Conservation (phyloP, 2,888 invertebrate genomes). For the Cylloceria caligata region DNA sequence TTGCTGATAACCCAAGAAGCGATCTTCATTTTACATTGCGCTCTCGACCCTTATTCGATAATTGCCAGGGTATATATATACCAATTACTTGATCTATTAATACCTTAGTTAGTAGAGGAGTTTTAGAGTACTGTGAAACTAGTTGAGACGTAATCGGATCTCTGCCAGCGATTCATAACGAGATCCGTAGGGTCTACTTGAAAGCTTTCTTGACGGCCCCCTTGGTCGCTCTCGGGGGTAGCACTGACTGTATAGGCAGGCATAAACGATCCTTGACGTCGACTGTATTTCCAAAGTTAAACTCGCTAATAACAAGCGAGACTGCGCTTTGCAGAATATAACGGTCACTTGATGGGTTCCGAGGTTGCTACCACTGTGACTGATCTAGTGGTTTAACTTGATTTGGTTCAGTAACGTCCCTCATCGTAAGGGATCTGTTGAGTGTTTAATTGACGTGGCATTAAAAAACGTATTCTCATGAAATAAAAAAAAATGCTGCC, state of each 20-base stretch:
- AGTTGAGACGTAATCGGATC: conserved; percentile 41
- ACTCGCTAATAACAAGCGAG: conserved; percentile 19
- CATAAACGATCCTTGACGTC: conserved; percentile 17
- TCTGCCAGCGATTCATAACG: conserved; percentile 27
- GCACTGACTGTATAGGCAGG: background rate
- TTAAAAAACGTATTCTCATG: too few species aligned
- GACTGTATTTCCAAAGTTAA: conserved; percentile 39
- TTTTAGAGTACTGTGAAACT: conserved; percentile 1
- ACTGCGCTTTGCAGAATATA: conserved; percentile 3
- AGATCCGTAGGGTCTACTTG: conserved; percentile 28
- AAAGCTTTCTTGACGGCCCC: conserved; percentile 11
- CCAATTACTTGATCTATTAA: conserved; percentile 3
- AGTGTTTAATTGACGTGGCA: too few species aligned
- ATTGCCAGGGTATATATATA: background rate
- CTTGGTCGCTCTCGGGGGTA: background rate
- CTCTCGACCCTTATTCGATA: background rate
- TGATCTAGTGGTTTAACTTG: background rate
- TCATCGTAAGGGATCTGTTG: too few species aligned
- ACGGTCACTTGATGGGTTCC: conserved; percentile 10
- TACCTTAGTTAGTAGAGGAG: conserved; percentile 27
- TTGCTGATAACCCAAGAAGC: background rate
- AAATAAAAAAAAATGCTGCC: too few species aligned
- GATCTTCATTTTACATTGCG: background rate
- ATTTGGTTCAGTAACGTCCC: background rate
- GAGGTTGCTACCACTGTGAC: background rate